phyloP scores from a whole-genome alignment of 2,797 vertebrate species.

The Lacerta viridis region DNA sequence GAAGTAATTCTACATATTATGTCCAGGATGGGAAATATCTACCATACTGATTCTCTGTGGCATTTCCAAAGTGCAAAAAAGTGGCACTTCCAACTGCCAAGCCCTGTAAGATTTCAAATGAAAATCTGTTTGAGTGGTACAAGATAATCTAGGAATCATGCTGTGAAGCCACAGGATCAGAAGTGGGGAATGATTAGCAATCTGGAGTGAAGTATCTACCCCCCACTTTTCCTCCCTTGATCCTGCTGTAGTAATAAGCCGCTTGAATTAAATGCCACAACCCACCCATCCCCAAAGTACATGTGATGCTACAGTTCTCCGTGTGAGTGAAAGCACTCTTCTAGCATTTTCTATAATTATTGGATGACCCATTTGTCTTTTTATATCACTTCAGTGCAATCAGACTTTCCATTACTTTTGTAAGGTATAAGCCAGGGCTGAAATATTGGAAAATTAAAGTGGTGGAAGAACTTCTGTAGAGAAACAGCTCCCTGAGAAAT shows the following conservation, averaged over 20 bases:
- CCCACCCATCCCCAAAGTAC: background rate
- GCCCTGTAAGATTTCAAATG: background rate
- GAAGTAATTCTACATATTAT: background rate
- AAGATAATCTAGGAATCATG: background rate
- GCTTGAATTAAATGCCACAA: background rate
- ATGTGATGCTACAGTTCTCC: background rate
- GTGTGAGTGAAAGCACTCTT: background rate
- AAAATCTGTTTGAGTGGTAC: background rate
- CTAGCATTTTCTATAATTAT: constrained; percentile 1
- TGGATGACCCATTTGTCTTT: background rate
- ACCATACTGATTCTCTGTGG: background rate
- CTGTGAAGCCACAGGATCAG: background rate
- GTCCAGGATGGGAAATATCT: background rate
- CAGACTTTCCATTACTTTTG: background rate
- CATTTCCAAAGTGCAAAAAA: background rate
- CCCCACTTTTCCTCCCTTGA: background rate
- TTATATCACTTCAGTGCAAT: background rate
- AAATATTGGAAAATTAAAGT: background rate
- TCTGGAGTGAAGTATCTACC: background rate
- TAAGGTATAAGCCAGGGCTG: background rate
- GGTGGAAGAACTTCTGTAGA: background rate
- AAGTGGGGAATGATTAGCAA: background rate
- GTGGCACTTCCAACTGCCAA: background rate
- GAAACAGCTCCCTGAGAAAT: background rate
- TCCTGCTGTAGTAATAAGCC: background rate